Evolutionary conservation across 2,888 invertebrate species (phyloP).

Genomic region (Agrypnus murinus): DNA sequence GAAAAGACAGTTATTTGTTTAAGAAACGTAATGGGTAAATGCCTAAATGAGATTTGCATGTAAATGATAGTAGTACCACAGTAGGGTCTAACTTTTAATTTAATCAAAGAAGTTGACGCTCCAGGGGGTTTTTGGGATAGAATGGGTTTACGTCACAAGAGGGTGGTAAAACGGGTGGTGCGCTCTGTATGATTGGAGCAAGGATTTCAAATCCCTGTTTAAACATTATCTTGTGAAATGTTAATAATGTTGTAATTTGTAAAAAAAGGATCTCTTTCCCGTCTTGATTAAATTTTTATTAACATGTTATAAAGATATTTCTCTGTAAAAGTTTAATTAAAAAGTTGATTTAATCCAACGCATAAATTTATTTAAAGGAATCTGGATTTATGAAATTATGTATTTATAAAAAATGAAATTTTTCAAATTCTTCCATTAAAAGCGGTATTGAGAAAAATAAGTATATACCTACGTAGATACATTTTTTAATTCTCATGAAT

Average conservation of each 20-base stretch:
- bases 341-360: too few species aligned
- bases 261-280: neutral
- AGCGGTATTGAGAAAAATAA: too few species aligned
- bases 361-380: too few species aligned
- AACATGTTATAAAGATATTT: too few species aligned
- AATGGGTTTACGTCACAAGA: conserved; percentile 62
- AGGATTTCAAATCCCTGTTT: conserved; percentile 56
- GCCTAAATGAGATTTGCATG: conserved; percentile 69
- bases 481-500: too few species aligned
- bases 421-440: too few species aligned
- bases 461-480: too few species aligned
- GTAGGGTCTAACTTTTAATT: conserved; percentile 72
- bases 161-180: conserved; percentile 55
- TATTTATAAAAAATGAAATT: too few species aligned
- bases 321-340: too few species aligned
- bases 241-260: conserved; percentile 63
- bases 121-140: conserved; percentile 69
- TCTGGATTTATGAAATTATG: too few species aligned
- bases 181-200: conserved; percentile 44
- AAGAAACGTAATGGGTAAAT: conserved; percentile 66
- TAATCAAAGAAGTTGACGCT: conserved; percentile 73
- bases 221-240: conserved; percentile 65
- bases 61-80: conserved; percentile 68
- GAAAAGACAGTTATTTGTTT: conserved; percentile 34
- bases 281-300: too few species aligned